Conservation (phyloP, 2,888 invertebrate species). For the Morpho helenor region DNA sequence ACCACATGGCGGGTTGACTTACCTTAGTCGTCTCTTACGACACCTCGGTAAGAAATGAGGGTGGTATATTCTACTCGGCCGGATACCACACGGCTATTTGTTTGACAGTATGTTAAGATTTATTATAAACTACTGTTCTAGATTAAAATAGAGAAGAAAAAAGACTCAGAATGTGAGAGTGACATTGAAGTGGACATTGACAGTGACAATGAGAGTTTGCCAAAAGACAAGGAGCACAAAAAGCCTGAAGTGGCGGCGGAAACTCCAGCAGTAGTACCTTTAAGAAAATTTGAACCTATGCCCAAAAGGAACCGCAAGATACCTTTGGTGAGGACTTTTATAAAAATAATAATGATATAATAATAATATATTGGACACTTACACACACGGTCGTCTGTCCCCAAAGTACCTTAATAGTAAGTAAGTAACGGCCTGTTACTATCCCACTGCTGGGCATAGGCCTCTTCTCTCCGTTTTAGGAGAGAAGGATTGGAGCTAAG, state of each 20-base stretch:
- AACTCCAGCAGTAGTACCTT: constrained; percentile 49
- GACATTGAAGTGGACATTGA: constrained; percentile 82
- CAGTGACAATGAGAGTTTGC: constrained; percentile 63
- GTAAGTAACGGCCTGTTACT: no score
- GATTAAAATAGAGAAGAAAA: constrained; percentile 74
- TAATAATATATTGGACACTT: background rate
- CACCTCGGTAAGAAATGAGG: no score
- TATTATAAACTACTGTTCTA: constrained; percentile 29
- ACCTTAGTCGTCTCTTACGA: no score
- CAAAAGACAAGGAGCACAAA: constrained; percentile 5
- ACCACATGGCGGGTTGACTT: no score
- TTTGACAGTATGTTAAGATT: no score
- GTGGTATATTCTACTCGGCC: no score
- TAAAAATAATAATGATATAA: background rate
- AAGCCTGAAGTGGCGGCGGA: constrained; percentile 33
- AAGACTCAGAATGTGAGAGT: constrained; percentile 68
- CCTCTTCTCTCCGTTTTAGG: no score
- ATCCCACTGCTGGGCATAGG: no score
- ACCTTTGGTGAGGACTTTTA: constrained; percentile 57
- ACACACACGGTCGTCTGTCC: no score
- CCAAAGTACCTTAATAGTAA: no score
- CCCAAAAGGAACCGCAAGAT: constrained; percentile 75
- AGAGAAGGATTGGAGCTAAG: no score
- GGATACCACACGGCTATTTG: no score
- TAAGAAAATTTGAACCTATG: constrained; percentile 64